Conservation (phyloP, 2,113 vertebrate genomes). For the Australoheros scitulus region DNA sequence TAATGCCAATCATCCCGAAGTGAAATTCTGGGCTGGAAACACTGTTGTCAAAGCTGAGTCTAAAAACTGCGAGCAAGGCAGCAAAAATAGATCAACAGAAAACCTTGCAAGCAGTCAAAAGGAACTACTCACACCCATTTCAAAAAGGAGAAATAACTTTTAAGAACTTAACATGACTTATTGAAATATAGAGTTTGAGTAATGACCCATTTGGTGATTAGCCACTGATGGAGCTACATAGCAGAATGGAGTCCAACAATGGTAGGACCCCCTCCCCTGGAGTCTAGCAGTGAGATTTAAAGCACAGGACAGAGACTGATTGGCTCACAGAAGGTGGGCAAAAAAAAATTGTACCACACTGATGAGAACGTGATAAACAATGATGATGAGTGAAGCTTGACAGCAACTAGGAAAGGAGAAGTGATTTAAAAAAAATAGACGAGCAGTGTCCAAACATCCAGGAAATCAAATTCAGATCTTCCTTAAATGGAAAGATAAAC, state of each 20-base stretch:
- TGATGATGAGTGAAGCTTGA: no score
- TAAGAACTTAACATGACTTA: neutral
- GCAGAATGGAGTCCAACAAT: no score
- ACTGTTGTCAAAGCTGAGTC: neutral
- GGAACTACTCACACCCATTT: neutral
- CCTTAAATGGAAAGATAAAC: no score
- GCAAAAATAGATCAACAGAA: neutral
- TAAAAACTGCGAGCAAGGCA: neutral
- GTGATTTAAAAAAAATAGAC: no score
- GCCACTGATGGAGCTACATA: neutral
- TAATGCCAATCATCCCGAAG: neutral
- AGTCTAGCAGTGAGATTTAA: neutral
- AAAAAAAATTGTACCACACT: no score
- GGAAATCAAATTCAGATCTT: no score
- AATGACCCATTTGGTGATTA: neutral
- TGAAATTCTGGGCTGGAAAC: neutral
- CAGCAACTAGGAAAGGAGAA: no score
- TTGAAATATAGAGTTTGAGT: neutral
- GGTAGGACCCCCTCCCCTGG: no score
- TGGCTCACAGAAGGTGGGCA: neutral
- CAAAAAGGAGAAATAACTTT: neutral
- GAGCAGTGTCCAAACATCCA: no score
- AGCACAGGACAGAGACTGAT: neutral
- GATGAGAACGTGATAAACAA: no score
- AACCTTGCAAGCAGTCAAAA: accelerated